Evolutionary conservation across 2,797 vertebrate genomes (phyloP).

Genomic region (Avahi laniger): DNA sequence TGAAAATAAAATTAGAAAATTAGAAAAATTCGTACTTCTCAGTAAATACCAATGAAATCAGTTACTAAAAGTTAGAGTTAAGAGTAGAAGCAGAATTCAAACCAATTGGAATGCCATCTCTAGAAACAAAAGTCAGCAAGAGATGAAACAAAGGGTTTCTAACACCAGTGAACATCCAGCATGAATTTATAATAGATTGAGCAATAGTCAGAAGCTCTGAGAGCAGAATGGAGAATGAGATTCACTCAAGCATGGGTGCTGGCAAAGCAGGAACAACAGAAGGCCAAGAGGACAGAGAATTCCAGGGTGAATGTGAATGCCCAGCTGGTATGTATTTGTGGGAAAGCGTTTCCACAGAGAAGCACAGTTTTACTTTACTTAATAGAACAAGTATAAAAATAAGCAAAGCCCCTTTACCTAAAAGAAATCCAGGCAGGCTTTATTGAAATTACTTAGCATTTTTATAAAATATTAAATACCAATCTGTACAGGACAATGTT

Average conservation of each 20-base stretch:
- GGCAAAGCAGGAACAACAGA: background rate
- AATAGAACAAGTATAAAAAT: background rate
- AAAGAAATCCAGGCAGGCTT: background rate
- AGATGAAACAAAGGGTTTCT: constrained; percentile 35
- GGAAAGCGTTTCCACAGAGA: background rate
- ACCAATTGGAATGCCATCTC: background rate
- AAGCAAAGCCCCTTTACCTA: background rate
- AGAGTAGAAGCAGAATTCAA: background rate
- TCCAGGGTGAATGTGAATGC: background rate
- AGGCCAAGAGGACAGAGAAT: background rate
- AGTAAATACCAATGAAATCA: background rate
- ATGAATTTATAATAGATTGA: background rate
- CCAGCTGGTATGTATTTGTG: background rate
- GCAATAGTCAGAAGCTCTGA: background rate
- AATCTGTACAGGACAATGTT: background rate
- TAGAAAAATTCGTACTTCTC: background rate
- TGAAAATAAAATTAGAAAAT: constrained; percentile 10
- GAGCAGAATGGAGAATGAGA: background rate
- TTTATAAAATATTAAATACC: background rate
- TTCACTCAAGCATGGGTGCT: background rate
- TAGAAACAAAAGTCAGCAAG: background rate
- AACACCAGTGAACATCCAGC: background rate
- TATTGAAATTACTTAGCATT: background rate
- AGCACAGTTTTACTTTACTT: background rate
- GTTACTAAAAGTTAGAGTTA: background rate